Evolutionary conservation across 92 coral and sea anemone species (phyloP).

Genomic region (Blastomussa wellsi): DNA sequence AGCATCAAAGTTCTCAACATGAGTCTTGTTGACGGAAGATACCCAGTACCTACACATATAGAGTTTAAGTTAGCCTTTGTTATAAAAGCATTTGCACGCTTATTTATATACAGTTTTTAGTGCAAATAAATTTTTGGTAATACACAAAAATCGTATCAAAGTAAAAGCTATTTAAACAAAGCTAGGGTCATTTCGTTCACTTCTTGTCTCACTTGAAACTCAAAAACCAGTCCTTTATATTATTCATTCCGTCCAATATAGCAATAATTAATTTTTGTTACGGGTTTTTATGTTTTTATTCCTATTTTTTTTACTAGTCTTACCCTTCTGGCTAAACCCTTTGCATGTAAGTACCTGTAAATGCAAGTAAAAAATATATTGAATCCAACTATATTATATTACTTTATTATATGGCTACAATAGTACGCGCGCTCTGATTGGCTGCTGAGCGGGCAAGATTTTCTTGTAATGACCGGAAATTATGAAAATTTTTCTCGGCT

Average conservation of each 20-base stretch:
- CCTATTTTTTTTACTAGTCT: not conserved
- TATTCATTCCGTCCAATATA: not conserved
- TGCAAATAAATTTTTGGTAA: no score
- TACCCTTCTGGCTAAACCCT: slow-evolving; percentile 25
- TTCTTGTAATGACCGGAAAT: no score
- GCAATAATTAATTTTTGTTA: not conserved
- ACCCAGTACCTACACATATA: not conserved
- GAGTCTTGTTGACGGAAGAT: not conserved
- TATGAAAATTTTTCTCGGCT: no score
- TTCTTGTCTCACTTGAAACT: no score
- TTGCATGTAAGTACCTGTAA: not conserved
- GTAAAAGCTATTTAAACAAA: no score
- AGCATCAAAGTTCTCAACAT: not conserved
- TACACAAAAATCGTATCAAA: no score
- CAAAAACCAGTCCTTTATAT: no score
- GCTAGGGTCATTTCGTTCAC: no score
- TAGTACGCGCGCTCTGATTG: no score
- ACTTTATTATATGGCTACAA: no score
- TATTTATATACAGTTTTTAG: not conserved
- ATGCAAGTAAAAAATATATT: not conserved
- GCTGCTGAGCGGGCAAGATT: no score
- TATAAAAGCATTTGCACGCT: not conserved
- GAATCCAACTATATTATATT: not conserved
- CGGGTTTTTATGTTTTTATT: not conserved
- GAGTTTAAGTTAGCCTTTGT: not conserved